Conservation (phyloP, 1,140 invertebrate genomes). For the Metaphire vulgaris region DNA sequence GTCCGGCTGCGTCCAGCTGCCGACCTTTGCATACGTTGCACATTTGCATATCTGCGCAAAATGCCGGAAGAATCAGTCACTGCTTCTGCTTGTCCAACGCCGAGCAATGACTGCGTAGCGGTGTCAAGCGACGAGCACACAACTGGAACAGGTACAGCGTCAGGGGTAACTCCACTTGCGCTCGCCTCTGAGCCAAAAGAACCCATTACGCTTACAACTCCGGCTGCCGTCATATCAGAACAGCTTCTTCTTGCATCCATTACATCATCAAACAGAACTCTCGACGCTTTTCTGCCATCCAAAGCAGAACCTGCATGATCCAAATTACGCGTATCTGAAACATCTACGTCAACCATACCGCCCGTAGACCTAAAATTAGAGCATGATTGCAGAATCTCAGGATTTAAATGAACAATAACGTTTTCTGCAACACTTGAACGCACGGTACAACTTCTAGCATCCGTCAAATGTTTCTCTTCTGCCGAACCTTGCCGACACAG, state of each 20-base stretch:
- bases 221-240: background rate
- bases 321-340: no score
- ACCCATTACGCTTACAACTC: slow-evolving; percentile 63
- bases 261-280: no score
- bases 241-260: background rate
- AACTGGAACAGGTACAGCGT: background rate
- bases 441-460: no score
- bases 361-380: no score
- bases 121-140: slow-evolving; percentile 7
- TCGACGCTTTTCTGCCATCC: no score
- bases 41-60: slow-evolving; percentile 40
- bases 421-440: no score
- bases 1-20: slow-evolving; percentile 27
- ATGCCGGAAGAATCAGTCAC: slow-evolving; percentile 39
- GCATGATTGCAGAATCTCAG: no score
- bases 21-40: slow-evolving; percentile 44
- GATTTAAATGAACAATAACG: no score
- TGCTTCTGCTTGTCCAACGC: slow-evolving; percentile 5
- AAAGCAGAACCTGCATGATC: no score
- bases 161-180: slow-evolving; percentile 4
- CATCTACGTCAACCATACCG: no score
- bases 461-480: background rate
- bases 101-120: background rate
- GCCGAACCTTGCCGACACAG: background rate
- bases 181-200: slow-evolving; percentile 66